Conservation (phyloP, 2,888 invertebrate species). For the Drosophila borealis region DNA sequence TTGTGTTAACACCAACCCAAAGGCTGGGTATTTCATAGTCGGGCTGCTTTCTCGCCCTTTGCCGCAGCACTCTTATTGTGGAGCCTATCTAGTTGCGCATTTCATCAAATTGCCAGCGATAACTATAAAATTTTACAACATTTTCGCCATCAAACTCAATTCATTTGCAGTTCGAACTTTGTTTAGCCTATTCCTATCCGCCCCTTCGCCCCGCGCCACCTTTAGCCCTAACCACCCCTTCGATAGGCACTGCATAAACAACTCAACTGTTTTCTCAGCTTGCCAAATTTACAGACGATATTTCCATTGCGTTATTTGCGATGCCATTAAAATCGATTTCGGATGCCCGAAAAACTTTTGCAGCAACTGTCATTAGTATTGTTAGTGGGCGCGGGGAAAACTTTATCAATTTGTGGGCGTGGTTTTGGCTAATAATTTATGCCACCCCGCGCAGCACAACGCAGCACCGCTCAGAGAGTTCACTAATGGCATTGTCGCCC, state of each 20-base stretch:
- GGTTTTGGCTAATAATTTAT: constrained; percentile 72
- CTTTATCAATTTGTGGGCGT: constrained; percentile 80
- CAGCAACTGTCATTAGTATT: constrained; percentile 78
- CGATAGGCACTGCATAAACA: constrained; percentile 58
- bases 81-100: constrained; percentile 43
- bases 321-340: constrained; percentile 79
- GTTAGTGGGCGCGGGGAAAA: constrained; percentile 60
- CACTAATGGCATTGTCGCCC: constrained; percentile 47
- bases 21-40: constrained; percentile 21
- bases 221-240: neutral
- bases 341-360: constrained; percentile 60
- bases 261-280: constrained; percentile 52
- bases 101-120: constrained; percentile 62
- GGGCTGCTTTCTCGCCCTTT: neutral
- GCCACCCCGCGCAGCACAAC: constrained; percentile 29
- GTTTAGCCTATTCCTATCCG: constrained; percentile 1
- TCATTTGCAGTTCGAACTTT: constrained; percentile 59
- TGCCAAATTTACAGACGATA: constrained; percentile 65
- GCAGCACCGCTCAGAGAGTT: neutral
- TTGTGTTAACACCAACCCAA: neutral
- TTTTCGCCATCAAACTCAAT: constrained; percentile 57
- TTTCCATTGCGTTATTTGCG: constrained; percentile 74
- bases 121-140: constrained; percentile 75
- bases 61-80: neutral
- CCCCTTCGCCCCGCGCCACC: neutral